These are phyloP conservation scores for Triplophysa bombifrons DNA, from an alignment of 2,797 vertebrate species.

Conservation along the genomic window DNA sequence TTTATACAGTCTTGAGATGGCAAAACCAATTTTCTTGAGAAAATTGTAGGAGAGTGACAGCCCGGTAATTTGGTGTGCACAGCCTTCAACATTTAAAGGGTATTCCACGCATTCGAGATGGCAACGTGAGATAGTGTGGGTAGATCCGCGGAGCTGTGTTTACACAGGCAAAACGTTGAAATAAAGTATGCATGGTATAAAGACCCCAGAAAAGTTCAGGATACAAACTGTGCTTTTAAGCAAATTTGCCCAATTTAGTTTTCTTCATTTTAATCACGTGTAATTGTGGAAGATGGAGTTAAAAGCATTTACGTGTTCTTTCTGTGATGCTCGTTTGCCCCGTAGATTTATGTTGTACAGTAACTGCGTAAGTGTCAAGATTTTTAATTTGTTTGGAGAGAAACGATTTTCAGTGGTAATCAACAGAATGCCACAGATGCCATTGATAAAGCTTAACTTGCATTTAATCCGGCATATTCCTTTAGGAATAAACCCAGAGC, in stretches of 20 bases:
- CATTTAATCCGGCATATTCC: background rate
- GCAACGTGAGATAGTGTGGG: background rate
- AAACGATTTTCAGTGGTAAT: background rate
- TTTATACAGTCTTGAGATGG: slow-evolving; percentile 23
- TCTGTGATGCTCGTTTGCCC: background rate
- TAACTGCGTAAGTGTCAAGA: background rate
- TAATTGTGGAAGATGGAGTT: background rate
- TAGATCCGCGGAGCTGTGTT: background rate
- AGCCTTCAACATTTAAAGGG: slow-evolving; percentile 7
- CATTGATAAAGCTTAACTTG: background rate
- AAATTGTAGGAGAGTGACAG: slow-evolving; percentile 23
- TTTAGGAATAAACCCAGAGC: background rate
- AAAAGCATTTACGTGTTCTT: background rate
- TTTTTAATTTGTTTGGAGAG: background rate
- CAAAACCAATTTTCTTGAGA: background rate
- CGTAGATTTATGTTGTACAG: background rate
- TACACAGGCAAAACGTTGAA: background rate
- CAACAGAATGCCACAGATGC: background rate
- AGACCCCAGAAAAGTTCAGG: background rate
- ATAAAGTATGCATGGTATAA: background rate
- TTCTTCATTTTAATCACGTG: background rate
- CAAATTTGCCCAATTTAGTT: background rate
- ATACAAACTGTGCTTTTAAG: background rate
- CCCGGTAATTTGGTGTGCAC: background rate
- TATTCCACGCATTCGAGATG: background rate